These are phyloP conservation scores for Antheraea pernyi DNA, from an alignment of 1,140 invertebrate species.

Conservation along the genomic window DNA sequence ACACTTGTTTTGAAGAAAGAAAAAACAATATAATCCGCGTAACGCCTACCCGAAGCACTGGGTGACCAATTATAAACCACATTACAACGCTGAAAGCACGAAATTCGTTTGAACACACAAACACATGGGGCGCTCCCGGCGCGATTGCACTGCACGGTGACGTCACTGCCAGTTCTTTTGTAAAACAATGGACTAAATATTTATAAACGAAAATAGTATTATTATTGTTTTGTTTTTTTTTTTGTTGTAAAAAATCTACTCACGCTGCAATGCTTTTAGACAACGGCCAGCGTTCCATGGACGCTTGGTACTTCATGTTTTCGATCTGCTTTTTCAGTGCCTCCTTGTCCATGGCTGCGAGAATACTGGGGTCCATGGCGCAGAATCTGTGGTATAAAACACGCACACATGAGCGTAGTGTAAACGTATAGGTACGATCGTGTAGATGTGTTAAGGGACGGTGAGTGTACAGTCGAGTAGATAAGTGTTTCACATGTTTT, in stretches of 20 bases:
- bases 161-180: conserved; percentile 37
- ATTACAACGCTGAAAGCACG: conserved; percentile 46
- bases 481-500: conserved; percentile 5
- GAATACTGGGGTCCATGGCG: conserved; percentile 93
- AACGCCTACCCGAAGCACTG: conserved; percentile 30
- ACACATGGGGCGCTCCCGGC: conserved; percentile 51
- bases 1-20: conserved; percentile 31
- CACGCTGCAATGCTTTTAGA: conserved; percentile 96
- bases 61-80: conserved; percentile 45
- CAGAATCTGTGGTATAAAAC: conserved; percentile 78
- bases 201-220: neutral
- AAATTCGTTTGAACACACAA: conserved; percentile 43
- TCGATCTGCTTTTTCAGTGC: conserved; percentile 97
- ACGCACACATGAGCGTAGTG: conserved; percentile 56
- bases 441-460: conserved; percentile 32
- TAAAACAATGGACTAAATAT: conserved; percentile 20
- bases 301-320: conserved; percentile 97
- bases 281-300: conserved; percentile 96
- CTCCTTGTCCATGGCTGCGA: conserved; percentile 97
- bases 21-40: conserved; percentile 33
- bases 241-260: conserved; percentile 79
- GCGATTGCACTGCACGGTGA: conserved; percentile 59
- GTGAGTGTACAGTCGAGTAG: conserved; percentile 13
- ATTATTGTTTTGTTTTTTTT: conserved; percentile 23
- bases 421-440: conserved; percentile 10